Conservation (phyloP, 2,888 invertebrate species). For the Hypsopygia costalis region DNA sequence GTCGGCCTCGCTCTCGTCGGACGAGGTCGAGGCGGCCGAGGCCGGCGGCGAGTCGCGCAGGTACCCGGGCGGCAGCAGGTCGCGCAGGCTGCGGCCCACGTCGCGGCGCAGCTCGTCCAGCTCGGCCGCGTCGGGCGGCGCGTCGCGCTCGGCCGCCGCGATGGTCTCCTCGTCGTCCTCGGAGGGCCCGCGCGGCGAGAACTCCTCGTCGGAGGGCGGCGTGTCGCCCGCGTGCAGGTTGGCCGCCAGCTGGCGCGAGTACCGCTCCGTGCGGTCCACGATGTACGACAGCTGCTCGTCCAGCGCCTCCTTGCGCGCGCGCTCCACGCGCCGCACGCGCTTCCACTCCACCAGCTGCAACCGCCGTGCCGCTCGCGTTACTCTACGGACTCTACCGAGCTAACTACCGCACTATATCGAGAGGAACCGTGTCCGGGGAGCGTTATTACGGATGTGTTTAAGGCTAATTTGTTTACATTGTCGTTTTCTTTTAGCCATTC, state of each 20-base stretch:
- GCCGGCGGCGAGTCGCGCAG: conserved; percentile 81
- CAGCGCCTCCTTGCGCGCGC: conserved; percentile 95
- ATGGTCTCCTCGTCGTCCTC: conserved; percentile 97
- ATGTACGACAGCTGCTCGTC: conserved; percentile 98
- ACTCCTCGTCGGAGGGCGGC: conserved; percentile 84
- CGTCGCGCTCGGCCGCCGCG: conserved; percentile 89
- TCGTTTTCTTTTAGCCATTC: too few species aligned
- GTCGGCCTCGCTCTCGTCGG: conserved; percentile 38
- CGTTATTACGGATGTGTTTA: too few species aligned
- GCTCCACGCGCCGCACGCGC: conserved; percentile 94
- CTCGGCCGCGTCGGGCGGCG: conserved; percentile 83
- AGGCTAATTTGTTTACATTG: too few species aligned
- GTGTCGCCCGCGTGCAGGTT: conserved; percentile 80
- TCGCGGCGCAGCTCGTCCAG: conserved; percentile 93
- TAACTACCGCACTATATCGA: too few species aligned
- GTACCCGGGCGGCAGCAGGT: conserved; percentile 92
- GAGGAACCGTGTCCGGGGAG: too few species aligned
- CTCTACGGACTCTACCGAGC: too few species aligned
- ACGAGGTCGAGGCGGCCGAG: conserved; percentile 69
- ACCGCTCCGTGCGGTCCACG: conserved; percentile 98
- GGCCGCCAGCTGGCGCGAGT: conserved; percentile 94
- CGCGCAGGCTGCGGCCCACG: conserved; percentile 93
- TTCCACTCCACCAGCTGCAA: conserved; percentile 94
- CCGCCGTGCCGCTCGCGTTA: too few species aligned
- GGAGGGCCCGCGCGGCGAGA: conserved; percentile 86